A percentile compares a stretch with the other conserved stretches of the same genome.
phyloP scores from a whole-genome alignment of 2,888 invertebrate genomes.

The Galeruca laticollis region DNA sequence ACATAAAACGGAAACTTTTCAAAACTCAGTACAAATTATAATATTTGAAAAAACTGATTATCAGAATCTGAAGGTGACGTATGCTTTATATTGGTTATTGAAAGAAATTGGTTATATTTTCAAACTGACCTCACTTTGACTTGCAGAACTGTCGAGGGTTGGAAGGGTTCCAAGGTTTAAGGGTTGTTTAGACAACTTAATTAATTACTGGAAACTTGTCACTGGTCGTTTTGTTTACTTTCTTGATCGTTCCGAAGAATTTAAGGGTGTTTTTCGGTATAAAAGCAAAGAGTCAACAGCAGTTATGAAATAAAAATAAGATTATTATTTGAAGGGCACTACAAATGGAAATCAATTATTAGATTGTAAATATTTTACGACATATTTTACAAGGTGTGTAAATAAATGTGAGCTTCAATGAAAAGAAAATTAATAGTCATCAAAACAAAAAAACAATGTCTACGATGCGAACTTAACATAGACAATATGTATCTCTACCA shows the following conservation, averaged over 20 bases:
- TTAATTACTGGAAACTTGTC: conserved; percentile 19
- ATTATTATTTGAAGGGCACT: no score
- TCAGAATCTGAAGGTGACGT: not conserved
- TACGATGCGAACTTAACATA: no score
- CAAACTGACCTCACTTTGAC: conserved; percentile 11
- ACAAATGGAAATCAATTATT: not conserved
- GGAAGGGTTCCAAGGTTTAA: not conserved
- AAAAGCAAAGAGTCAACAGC: not conserved
- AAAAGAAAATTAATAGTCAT: no score
- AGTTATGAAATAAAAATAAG: no score
- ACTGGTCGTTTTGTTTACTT: not conserved
- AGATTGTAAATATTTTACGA: not conserved
- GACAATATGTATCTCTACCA: no score
- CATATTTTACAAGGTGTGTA: no score
- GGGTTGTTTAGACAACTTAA: conserved; percentile 15
- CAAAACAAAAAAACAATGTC: no score
- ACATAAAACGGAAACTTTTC: not conserved
- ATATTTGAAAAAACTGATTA: not conserved
- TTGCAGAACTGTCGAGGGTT: not conserved
- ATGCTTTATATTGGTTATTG: not conserved
- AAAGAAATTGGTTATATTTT: conserved; percentile 2
- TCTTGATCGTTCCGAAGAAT: not conserved
- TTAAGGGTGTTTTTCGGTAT: not conserved
- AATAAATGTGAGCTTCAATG: no score
- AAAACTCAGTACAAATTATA: conserved; percentile 5